These are phyloP conservation scores for Gobionotothen gibberifrons DNA, from an alignment of 2,797 vertebrate genomes.

Conservation along the genomic window DNA sequence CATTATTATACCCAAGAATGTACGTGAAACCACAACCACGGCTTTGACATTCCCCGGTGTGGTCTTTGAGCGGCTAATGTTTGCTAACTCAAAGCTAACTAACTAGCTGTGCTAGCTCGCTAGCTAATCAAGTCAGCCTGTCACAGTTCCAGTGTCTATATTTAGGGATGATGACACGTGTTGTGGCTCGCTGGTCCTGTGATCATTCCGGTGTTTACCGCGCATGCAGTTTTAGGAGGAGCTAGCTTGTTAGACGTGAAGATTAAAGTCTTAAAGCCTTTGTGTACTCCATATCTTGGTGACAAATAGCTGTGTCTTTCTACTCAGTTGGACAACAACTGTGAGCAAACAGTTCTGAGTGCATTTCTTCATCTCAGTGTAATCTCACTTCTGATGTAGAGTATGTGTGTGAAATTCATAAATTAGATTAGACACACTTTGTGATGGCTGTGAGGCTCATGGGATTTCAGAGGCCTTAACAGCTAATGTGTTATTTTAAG, in stretches of 20 bases:
- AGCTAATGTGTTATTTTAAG: not conserved
- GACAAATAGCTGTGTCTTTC: not conserved
- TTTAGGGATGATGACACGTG: slow-evolving; percentile 37
- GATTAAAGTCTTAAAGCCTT: slow-evolving; percentile 82
- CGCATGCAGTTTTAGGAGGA: slow-evolving; percentile 38
- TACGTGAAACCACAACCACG: not conserved
- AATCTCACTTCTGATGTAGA: not conserved
- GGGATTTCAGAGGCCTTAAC: not conserved
- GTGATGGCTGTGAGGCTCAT: not conserved
- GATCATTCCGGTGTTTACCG: slow-evolving; percentile 30
- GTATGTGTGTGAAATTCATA: not conserved
- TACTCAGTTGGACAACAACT: not conserved
- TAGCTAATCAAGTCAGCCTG: slow-evolving; percentile 14
- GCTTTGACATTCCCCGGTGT: not conserved
- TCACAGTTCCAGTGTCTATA: slow-evolving; percentile 26
- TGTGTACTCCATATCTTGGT: slow-evolving; percentile 64
- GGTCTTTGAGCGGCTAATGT: not conserved
- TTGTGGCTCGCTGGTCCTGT: slow-evolving; percentile 16
- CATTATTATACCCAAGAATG: not conserved
- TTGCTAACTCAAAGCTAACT: slow-evolving; percentile 19
- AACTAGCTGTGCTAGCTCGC: slow-evolving; percentile 11
- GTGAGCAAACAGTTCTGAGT: not conserved
- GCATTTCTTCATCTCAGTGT: not conserved
- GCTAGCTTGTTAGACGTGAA: slow-evolving; percentile 40
- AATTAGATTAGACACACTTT: slow-evolving; percentile 10